phyloP scores from a whole-genome alignment of 1,140 invertebrate species.

The Ips nitidus region DNA sequence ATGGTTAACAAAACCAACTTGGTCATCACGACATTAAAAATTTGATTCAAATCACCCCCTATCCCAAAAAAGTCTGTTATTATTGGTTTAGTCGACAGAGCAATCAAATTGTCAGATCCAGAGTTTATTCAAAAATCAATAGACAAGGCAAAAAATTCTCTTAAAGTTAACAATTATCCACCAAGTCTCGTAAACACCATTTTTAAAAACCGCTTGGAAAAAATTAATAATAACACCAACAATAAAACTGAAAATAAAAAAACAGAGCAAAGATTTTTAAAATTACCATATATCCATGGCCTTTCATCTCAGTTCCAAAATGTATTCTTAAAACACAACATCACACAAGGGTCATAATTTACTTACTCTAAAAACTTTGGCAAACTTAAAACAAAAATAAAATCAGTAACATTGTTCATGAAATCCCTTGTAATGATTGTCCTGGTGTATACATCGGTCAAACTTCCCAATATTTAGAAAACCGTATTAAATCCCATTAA shows the following conservation, averaged over 20 bases:
- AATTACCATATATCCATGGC: neutral
- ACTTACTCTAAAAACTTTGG: neutral
- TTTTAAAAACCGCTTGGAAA: neutral
- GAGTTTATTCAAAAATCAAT: neutral
- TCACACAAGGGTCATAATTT: neutral
- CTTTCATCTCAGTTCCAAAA: neutral
- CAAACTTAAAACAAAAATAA: slow-evolving; percentile 5
- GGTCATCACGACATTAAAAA: neutral
- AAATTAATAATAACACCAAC: neutral
- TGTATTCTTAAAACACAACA: neutral
- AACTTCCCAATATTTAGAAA: slow-evolving; percentile 7
- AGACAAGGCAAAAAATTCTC: neutral
- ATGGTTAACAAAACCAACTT: neutral
- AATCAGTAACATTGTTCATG: neutral
- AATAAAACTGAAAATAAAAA: neutral
- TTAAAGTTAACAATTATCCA: neutral
- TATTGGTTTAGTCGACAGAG: neutral
- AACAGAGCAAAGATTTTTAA: neutral
- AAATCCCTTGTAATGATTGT: slow-evolving; percentile 1
- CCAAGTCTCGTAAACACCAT: neutral
- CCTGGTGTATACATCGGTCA: slow-evolving; percentile 1
- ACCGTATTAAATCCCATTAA: neutral
- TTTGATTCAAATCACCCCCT: neutral
- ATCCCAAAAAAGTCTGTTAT: neutral
- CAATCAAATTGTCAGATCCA: slow-evolving; percentile 4